Base-by-base conservation (phyloP, 1,140 invertebrate genomes). In the Drosophila kohkoa region DNA sequence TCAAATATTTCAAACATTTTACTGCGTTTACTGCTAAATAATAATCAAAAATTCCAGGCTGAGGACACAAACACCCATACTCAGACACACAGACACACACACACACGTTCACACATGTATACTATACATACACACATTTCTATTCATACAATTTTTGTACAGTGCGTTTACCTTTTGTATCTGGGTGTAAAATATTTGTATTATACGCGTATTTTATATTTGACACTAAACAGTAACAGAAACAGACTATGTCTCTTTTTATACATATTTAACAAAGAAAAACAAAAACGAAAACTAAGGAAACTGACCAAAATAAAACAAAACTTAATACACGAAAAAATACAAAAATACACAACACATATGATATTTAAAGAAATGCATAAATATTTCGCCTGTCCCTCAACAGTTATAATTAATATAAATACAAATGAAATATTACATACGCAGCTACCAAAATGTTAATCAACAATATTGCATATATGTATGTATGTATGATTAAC, bases 11-110 rank as follows among this genome's bases (percentile, higher is more conserved):
- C 65, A 87, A 86, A 86, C 74, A 89, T 77, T 77, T 79, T 83
- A 13, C 82, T 81, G 73, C 83, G 77, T 83, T 88, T 86, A 87
- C 79, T 88, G 76, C 81, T 78, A 87, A 83, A 86, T 76, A 87
- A 87, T 87, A 89, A 87, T 87, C 83, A 87, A 83, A 87, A 87
- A 87, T 87, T 86, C 77, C 73, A 83, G 80, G 71, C 80, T 78
- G 75, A 82, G 76, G 81, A 82, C 72, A 65, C 62, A 38, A 70
- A 82, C 10, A 48, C 43, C 72, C 30, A 59, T 32, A 69, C 46
- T 65, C 16, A 57, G 5, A 66, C 46, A 82, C 72, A 65, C 62
- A 38, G 64, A 82, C 10, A 54, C 15, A 70, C 51, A 52, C 41
- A 52, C 30, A 75, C 66, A 60, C 38, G 67, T 25, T 4, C 20